Evolutionary conservation across 2,888 invertebrate species (phyloP).

Genomic region (Tetrapedia diversipes): DNA sequence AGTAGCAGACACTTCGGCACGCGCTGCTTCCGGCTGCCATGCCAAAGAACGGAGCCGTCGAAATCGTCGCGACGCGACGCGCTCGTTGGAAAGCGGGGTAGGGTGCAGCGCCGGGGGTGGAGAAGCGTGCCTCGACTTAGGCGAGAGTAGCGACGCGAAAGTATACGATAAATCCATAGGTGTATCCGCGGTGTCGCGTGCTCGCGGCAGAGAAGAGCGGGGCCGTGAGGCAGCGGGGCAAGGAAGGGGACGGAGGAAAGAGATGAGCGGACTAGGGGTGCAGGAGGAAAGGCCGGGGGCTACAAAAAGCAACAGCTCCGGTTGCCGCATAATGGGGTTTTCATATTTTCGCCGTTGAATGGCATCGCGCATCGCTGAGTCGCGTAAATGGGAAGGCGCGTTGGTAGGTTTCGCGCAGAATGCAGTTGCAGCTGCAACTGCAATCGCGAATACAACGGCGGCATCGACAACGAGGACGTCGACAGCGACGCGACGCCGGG

Average conservation of each 20-base stretch:
- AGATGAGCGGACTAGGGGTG: not conserved
- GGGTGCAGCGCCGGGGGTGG: slow-evolving; percentile 43
- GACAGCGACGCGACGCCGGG: slow-evolving; percentile 9
- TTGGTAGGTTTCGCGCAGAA: slow-evolving; percentile 47
- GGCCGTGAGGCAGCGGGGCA: slow-evolving; percentile 17
- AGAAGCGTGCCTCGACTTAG: slow-evolving; percentile 67
- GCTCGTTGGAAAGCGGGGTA: not conserved
- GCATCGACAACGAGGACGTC: slow-evolving; percentile 43
- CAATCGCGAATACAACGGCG: slow-evolving; percentile 59
- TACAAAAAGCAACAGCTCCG: slow-evolving; percentile 63
- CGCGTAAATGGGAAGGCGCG: slow-evolving; percentile 75
- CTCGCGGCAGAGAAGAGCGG: slow-evolving; percentile 8
- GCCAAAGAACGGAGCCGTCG: not conserved
- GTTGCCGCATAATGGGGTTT: slow-evolving; percentile 73
- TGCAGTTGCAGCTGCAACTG: slow-evolving; percentile 43
- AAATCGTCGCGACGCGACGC: not conserved
- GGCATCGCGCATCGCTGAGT: slow-evolving; percentile 79
- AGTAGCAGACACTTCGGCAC: not conserved
- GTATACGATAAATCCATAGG: slow-evolving; percentile 73
- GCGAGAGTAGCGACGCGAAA: slow-evolving; percentile 66
- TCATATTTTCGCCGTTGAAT: slow-evolving; percentile 76
- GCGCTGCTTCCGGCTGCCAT: not conserved
- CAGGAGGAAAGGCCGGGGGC: slow-evolving; percentile 1
- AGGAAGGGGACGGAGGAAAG: not conserved
- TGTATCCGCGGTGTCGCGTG: slow-evolving; percentile 46